Conservation (phyloP, 1,140 invertebrate genomes). For the Drosophila obscura region DNA sequence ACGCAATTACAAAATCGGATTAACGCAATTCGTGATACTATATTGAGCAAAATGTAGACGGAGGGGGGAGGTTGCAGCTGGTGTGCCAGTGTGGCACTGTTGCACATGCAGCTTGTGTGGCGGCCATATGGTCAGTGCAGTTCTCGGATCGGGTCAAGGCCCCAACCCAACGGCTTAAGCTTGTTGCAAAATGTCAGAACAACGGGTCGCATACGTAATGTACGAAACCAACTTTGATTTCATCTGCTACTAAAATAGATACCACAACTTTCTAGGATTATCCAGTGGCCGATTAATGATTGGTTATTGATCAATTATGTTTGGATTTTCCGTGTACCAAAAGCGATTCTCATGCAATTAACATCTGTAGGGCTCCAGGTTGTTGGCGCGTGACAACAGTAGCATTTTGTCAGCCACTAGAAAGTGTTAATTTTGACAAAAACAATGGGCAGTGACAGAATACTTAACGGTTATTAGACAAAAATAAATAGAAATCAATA, state of each 20-base stretch:
- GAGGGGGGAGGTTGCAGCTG: slow-evolving; percentile 7
- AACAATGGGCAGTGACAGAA: slow-evolving; percentile 10
- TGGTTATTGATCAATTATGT: slow-evolving; percentile 27
- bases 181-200: slow-evolving; percentile 29
- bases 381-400: slow-evolving; percentile 35
- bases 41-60: slow-evolving; percentile 31
- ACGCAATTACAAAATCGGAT: slow-evolving; percentile 74
- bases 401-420: slow-evolving; percentile 2
- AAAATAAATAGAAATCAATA: neutral
- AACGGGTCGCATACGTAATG: slow-evolving; percentile 36
- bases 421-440: slow-evolving; percentile 40
- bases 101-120: too few relatives aligned
- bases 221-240: neutral
- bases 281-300: neutral
- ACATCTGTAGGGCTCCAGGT: slow-evolving; percentile 37
- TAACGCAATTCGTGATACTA: slow-evolving; percentile 48
- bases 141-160: slow-evolving; percentile 40
- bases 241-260: neutral
- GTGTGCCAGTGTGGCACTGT: slow-evolving; percentile 23
- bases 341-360: slow-evolving; percentile 46
- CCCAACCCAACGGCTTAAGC: slow-evolving; percentile 14
- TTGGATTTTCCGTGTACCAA: slow-evolving; percentile 10
- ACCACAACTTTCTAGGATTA: slow-evolving; percentile 1
- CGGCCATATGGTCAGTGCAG: slow-evolving; percentile 48
- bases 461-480: neutral